Evolutionary conservation across 2,888 invertebrate genomes (phyloP).

Genomic region (Latrodectus hesperus): DNA sequence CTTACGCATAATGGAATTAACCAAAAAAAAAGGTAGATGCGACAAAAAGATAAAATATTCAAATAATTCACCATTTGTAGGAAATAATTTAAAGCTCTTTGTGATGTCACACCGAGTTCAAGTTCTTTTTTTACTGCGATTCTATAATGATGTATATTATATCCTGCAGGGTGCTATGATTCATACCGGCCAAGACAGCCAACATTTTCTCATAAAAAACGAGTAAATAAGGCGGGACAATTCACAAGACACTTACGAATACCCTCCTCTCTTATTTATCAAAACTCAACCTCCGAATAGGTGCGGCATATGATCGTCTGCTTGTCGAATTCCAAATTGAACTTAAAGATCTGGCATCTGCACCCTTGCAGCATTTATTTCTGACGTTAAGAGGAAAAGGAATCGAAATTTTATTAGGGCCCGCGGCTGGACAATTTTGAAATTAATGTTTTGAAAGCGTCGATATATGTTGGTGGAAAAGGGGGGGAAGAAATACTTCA

Average conservation of each 20-base stretch:
- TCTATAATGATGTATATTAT: background rate
- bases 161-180: background rate
- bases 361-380: background rate
- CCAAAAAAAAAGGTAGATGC: too few species aligned
- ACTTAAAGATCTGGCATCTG: constrained; percentile 3
- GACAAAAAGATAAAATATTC: too few species aligned
- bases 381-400: background rate
- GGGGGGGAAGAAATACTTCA: background rate
- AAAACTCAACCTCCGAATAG: background rate
- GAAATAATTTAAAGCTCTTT: too few species aligned
- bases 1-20: too few species aligned
- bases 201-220: background rate
- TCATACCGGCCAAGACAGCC: background rate
- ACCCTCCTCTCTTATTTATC: background rate
- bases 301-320: background rate
- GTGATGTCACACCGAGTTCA: too few species aligned
- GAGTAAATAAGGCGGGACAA: background rate
- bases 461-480: background rate
- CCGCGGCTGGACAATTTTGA: background rate
- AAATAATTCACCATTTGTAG: too few species aligned
- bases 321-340: background rate
- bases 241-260: background rate
- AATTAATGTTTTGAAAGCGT: background rate
- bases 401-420: constrained; percentile 31
- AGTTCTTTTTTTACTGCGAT: too few species aligned